phyloP scores from a whole-genome alignment of 2,888 invertebrate species.

The Hybos culiciformis region DNA sequence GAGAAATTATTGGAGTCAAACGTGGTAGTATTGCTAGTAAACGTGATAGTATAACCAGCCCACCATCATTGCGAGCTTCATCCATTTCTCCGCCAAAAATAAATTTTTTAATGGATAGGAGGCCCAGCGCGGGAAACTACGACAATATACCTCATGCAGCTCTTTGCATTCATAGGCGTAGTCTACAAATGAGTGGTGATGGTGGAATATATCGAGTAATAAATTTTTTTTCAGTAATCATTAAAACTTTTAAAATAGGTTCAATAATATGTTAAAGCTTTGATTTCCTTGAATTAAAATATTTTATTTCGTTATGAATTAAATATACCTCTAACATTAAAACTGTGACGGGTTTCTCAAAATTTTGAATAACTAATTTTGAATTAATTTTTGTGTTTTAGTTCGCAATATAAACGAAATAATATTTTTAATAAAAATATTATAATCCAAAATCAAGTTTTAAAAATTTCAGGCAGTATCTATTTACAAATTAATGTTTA shows the following conservation, averaged over 20 bases:
- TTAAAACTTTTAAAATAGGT: too few species aligned
- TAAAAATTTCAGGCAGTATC: not conserved
- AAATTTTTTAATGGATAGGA: conserved; percentile 15
- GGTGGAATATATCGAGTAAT: conserved; percentile 13
- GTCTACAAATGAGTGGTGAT: conserved; percentile 18
- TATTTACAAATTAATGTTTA: too few species aligned
- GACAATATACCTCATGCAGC: conserved; percentile 19
- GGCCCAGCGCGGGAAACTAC: conserved; percentile 18
- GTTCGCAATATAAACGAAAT: not conserved
- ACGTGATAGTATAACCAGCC: conserved; percentile 8
- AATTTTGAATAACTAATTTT: too few species aligned
- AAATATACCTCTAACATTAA: too few species aligned
- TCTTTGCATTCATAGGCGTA: conserved; percentile 17
- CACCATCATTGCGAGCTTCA: conserved; percentile 8
- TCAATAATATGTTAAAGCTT: too few species aligned
- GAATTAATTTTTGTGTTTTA: not conserved
- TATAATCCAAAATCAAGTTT: not conserved
- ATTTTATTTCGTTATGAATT: too few species aligned
- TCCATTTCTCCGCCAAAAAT: conserved; percentile 14
- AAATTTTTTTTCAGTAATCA: too few species aligned
- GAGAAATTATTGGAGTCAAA: too few species aligned
- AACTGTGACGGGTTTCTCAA: too few species aligned
- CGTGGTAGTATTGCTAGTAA: not conserved
- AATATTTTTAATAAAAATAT: not conserved
- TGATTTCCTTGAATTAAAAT: too few species aligned